phyloP scores from a whole-genome alignment of 37 sponge, comb jelly and placozoan genomes.

The Mnemiopsis leidyi region DNA sequence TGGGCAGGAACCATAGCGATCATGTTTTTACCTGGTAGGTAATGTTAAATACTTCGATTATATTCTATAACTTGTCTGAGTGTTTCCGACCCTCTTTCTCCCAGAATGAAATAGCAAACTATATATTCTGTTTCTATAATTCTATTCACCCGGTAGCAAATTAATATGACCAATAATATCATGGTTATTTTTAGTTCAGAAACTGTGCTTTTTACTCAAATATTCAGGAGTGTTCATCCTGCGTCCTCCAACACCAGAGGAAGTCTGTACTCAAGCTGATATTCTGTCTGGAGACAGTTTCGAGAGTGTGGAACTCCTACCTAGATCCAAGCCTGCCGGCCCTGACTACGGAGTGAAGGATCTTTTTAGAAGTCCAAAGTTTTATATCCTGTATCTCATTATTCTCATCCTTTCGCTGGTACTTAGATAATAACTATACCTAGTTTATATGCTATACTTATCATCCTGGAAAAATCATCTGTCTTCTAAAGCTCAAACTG shows the following conservation, averaged over 20 bases:
- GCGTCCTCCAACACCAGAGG: constrained; percentile 54
- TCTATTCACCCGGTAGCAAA: neutral
- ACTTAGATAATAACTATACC: too few species aligned
- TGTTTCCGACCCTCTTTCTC: too few species aligned
- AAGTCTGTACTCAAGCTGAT: constrained; percentile 50
- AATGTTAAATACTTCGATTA: too few species aligned
- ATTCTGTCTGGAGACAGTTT: constrained; percentile 12
- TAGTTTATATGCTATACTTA: too few species aligned
- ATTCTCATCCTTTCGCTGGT: constrained; percentile 55
- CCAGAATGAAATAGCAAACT: too few species aligned
- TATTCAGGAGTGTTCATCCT: neutral
- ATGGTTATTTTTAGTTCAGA: neutral
- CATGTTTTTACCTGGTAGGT: constrained; percentile 28
- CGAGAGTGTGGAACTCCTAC: neutral
- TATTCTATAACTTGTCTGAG: too few species aligned
- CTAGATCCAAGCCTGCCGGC: neutral
- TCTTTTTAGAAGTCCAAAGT: constrained; percentile 2
- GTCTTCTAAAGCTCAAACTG: too few species aligned
- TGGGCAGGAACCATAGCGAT: constrained; percentile 34
- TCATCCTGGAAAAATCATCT: too few species aligned
- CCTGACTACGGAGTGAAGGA: constrained; percentile 10
- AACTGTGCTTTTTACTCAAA: too few species aligned
- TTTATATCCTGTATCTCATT: constrained; percentile 33
- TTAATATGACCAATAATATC: neutral
- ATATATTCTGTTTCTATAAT: too few species aligned